These are phyloP conservation scores for Pogona vitticeps DNA, from an alignment of 2,113 vertebrate genomes.

Conservation along the genomic window DNA sequence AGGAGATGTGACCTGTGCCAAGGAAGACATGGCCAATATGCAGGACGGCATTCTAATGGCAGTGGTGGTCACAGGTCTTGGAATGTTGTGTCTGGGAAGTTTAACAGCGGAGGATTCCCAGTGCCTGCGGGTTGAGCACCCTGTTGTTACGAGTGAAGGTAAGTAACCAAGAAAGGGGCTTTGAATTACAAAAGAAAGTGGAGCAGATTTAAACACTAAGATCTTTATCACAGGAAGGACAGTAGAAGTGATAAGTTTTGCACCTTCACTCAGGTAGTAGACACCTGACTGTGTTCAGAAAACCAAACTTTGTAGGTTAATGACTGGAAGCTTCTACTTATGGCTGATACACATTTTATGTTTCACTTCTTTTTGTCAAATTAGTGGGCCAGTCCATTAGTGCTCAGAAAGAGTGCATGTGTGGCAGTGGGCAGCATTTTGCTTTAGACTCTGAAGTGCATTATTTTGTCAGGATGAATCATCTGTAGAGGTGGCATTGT, in stretches of 20 bases:
- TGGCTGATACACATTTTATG: neutral
- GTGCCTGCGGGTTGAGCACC: constrained; percentile 88
- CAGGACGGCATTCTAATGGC: constrained; percentile 73
- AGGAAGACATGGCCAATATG: constrained; percentile 77
- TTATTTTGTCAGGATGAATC: too few species aligned
- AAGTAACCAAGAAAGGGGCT: constrained; percentile 31
- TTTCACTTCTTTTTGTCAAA: neutral
- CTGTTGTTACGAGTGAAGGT: constrained; percentile 89
- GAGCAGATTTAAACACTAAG: neutral
- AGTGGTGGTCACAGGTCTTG: constrained; percentile 84
- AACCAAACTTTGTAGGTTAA: neutral
- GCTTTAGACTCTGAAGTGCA: too few species aligned
- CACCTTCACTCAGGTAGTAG: neutral
- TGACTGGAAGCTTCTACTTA: neutral
- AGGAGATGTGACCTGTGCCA: constrained; percentile 74
- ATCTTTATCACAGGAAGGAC: neutral
- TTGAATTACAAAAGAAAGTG: neutral
- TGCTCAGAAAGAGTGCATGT: neutral
- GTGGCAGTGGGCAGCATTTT: too few species aligned
- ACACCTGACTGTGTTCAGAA: neutral
- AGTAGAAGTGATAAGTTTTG: neutral
- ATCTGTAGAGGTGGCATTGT: neutral
- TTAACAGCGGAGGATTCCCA: constrained; percentile 73
- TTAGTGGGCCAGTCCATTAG: neutral
- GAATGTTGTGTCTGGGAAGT: constrained; percentile 76